These are phyloP conservation scores for Sebastes reedi DNA, from an alignment of 2,797 vertebrate species.

Conservation along the genomic window DNA sequence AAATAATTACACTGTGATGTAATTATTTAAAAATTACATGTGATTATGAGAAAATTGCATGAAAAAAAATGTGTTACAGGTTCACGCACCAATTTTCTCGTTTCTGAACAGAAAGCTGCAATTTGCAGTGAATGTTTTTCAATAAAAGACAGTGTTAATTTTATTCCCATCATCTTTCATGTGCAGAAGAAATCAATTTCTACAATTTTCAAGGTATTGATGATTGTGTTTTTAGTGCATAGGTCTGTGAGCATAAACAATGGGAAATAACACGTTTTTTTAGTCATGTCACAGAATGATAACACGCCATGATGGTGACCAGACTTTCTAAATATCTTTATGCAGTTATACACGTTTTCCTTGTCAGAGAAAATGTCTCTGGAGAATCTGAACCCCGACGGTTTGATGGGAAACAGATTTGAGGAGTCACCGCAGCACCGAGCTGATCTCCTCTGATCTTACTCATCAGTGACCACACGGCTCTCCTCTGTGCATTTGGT, in stretches of 20 bases:
- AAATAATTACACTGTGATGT: background rate
- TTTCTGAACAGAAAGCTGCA: background rate
- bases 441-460: conserved; percentile 67
- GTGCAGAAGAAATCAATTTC: background rate
- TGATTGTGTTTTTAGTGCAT: background rate
- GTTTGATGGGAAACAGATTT: conserved; percentile 77
- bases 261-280: conserved; percentile 16
- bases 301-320: conserved; percentile 48
- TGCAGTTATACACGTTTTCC: conserved; percentile 68
- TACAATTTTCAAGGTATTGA: background rate
- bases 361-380: conserved; percentile 60
- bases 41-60: background rate
- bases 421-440: conserved; percentile 43
- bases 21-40: background rate
- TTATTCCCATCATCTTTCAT: background rate
- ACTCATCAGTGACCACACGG: conserved; percentile 59
- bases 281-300: conserved; percentile 28
- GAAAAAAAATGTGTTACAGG: background rate
- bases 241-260: background rate
- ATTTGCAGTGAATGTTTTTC: background rate
- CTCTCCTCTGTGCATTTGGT: conserved; percentile 70
- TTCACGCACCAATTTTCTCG: no score
- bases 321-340: conserved; percentile 69
- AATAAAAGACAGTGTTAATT: background rate
- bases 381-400: conserved; percentile 39